Conservation (phyloP, 1,140 invertebrate species). For the Zaprionus taronus region DNA sequence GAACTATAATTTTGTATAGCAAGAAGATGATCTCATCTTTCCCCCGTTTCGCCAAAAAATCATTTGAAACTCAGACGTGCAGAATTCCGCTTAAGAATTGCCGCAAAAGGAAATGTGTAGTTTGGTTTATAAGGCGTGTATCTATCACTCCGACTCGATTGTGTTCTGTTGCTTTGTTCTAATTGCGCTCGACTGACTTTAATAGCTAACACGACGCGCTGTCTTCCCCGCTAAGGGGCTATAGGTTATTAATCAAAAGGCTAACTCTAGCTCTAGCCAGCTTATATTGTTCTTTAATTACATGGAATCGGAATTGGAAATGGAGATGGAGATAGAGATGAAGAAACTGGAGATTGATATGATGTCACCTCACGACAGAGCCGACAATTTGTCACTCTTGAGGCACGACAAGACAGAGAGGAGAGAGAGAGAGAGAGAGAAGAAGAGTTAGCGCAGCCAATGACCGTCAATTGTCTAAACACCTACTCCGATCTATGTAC, state of each 20-base stretch:
- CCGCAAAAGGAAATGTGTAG: conserved; percentile 64
- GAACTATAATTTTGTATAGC: conserved; percentile 23
- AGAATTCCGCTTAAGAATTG: conserved; percentile 64
- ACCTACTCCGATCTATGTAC: conserved; percentile 64
- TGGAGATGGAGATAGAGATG: not conserved
- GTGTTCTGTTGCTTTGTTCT: conserved; percentile 65
- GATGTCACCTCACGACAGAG: conserved; percentile 60
- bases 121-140: conserved; percentile 33
- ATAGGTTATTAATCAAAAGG: conserved; percentile 75
- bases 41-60: conserved; percentile 29
- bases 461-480: conserved; percentile 71
- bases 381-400: conserved; percentile 68
- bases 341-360: conserved; percentile 47
- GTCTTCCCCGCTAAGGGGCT: conserved; percentile 12
- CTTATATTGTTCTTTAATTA: conserved; percentile 77
- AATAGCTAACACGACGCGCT: conserved; percentile 50
- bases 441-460: conserved; percentile 57
- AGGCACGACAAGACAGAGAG: conserved; percentile 4
- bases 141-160: conserved; percentile 27
- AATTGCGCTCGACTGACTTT: conserved; percentile 80
- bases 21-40: conserved; percentile 55
- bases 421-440: too few relatives aligned
- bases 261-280: conserved; percentile 29
- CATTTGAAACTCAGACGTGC: conserved; percentile 63
- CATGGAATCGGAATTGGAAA: conserved; percentile 48